These are phyloP conservation scores for Popillia japonica DNA, from an alignment of 1,140 invertebrate species.

Conservation along the genomic window DNA sequence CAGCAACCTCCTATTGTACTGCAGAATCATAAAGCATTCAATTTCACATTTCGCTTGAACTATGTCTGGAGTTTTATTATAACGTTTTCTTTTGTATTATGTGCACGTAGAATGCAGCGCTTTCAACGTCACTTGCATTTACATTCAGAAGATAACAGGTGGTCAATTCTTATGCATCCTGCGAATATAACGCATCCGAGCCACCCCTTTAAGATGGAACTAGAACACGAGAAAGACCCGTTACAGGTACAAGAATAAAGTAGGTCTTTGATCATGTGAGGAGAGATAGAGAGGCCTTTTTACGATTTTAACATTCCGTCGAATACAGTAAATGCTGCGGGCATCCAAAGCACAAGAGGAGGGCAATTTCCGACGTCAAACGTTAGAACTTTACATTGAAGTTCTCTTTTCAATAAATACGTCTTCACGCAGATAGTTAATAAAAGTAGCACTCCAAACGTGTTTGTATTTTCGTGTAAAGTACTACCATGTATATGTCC, in stretches of 20 bases:
- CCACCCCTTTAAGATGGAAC: neutral
- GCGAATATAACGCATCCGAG: neutral
- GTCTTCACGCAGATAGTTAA: neutral
- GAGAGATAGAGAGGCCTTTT: neutral
- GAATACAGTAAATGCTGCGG: neutral
- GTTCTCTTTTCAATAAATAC: constrained; percentile 23
- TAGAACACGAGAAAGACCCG: neutral
- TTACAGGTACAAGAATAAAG: neutral
- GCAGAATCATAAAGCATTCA: neutral
- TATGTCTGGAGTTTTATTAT: neutral
- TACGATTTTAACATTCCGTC: constrained; percentile 26
- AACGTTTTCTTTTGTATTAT: neutral
- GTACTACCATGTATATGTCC: neutral
- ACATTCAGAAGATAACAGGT: constrained; percentile 15
- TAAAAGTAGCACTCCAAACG: neutral
- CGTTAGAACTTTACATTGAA: neutral
- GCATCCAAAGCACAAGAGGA: constrained; percentile 4
- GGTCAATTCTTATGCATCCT: constrained; percentile 20
- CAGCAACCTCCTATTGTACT: neutral
- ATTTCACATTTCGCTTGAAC: neutral
- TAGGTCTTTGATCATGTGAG: constrained; percentile 26
- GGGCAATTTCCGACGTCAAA: constrained; percentile 15
- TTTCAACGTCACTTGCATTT: neutral
- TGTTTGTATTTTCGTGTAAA: neutral
- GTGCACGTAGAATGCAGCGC: neutral